phyloP scores from a whole-genome alignment of 2,797 vertebrate genomes.

The Rhodeus uyekii region DNA sequence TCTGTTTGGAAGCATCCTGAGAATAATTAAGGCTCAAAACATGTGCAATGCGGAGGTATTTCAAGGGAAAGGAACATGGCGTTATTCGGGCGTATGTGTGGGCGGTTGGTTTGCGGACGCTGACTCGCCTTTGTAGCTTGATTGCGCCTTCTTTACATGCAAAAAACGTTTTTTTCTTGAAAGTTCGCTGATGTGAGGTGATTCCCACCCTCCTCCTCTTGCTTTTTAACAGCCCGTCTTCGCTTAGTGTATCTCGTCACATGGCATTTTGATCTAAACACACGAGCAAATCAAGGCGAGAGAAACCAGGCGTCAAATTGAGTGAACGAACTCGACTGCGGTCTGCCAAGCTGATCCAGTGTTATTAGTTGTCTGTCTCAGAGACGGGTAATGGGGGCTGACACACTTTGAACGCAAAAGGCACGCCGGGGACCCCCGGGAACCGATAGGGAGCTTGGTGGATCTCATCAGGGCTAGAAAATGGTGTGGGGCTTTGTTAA shows the following conservation, averaged over 20 bases:
- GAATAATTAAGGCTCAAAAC: constrained; percentile 29
- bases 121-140: constrained; percentile 1
- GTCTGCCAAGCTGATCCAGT: constrained; percentile 56
- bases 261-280: constrained; percentile 44
- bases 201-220: not conserved
- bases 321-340: constrained; percentile 55
- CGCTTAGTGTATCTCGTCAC: constrained; percentile 9
- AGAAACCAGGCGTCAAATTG: constrained; percentile 68
- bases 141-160: not conserved
- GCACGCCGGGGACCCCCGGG: constrained; percentile 57
- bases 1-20: constrained; percentile 14
- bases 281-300: constrained; percentile 34
- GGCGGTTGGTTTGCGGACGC: not conserved
- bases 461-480: constrained; percentile 61
- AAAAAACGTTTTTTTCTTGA: constrained; percentile 27
- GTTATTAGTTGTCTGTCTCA: constrained; percentile 56
- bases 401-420: constrained; percentile 53
- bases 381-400: constrained; percentile 60
- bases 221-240: not conserved
- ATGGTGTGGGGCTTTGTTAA: constrained; percentile 36
- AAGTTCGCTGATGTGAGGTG: constrained; percentile 21
- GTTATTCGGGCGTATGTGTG: not conserved
- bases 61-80: constrained; percentile 12
- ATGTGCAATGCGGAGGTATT: constrained; percentile 5
- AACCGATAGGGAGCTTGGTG: constrained; percentile 59